Evolutionary conservation across 2,888 invertebrate genomes (phyloP).

Genomic region (Pantelozetes paolii): DNA sequence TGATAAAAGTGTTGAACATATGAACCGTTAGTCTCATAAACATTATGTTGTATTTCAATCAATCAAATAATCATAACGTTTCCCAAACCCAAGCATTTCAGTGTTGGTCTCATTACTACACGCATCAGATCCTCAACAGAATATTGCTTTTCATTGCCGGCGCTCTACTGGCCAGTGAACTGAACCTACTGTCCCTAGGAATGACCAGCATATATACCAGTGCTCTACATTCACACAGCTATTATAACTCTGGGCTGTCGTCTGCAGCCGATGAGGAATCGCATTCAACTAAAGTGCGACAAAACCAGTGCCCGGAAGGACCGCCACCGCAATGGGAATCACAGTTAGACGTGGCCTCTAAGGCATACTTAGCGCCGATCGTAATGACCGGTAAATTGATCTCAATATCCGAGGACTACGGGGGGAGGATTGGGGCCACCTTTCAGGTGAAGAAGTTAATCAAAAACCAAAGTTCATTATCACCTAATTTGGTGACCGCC

Average conservation of each 20-base stretch:
- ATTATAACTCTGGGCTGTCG: not conserved
- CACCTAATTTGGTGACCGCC: conserved; percentile 30
- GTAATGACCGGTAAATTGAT: conserved; percentile 43
- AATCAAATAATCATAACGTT: not conserved
- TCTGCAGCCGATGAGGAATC: not conserved
- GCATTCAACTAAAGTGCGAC: not conserved
- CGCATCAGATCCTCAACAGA: conserved; percentile 21
- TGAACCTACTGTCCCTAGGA: conserved; percentile 7
- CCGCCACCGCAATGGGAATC: conserved; percentile 42
- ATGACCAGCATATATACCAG: conserved; percentile 24
- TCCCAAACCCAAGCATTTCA: conserved; percentile 7
- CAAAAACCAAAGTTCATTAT: conserved; percentile 36
- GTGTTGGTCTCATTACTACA: conserved; percentile 1
- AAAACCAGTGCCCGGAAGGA: conserved; percentile 41
- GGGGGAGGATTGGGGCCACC: conserved; percentile 44
- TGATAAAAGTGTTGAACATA: conserved; percentile 1
- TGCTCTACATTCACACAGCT: not conserved
- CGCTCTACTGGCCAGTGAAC: conserved; percentile 25
- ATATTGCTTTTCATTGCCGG: conserved; percentile 24
- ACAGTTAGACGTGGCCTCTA: conserved; percentile 42
- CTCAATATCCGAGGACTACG: conserved; percentile 44
- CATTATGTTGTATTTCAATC: conserved; percentile 18
- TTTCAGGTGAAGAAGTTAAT: conserved; percentile 41
- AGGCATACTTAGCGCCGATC: conserved; percentile 43
- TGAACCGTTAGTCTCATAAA: conserved; percentile 26